These are phyloP conservation scores for Cavia porcellus DNA, from an alignment of 2,113 vertebrate genomes.

Conservation along the genomic window DNA sequence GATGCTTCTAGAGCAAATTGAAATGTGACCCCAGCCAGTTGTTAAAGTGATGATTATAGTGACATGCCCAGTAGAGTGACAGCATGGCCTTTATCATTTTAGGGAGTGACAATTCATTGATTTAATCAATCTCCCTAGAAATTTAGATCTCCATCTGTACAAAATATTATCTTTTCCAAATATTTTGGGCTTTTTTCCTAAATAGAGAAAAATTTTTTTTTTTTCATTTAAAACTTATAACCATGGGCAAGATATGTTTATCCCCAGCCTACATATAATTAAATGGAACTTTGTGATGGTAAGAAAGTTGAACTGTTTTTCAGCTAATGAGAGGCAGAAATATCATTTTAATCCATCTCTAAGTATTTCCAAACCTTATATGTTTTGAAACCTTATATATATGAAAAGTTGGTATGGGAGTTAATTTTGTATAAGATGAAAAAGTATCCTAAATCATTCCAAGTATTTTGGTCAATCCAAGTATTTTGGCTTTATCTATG, in stretches of 20 bases:
- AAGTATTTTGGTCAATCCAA: neutral
- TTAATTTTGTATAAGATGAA: neutral
- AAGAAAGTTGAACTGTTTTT: neutral
- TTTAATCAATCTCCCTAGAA: neutral
- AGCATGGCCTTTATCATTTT: constrained; percentile 12
- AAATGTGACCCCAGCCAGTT: constrained; percentile 58
- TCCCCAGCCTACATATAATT: neutral
- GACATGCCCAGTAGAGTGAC: neutral
- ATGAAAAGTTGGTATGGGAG: neutral
- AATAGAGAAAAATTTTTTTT: neutral
- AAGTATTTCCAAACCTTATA: neutral
- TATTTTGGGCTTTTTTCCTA: neutral
- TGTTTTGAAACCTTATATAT: neutral
- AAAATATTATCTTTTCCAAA: constrained; percentile 8
- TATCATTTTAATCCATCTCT: neutral
- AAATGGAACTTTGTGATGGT: neutral
- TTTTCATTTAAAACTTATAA: neutral
- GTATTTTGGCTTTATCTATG: neutral
- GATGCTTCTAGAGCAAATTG: constrained; percentile 19
- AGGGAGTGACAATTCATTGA: neutral
- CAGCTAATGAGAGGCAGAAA: neutral
- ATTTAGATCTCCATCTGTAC: neutral
- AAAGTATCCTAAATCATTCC: neutral
- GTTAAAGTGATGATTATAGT: neutral
- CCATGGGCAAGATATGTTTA: neutral